These are phyloP conservation scores for Biston betularia DNA, from an alignment of 2,888 invertebrate species.

Conservation along the genomic window DNA sequence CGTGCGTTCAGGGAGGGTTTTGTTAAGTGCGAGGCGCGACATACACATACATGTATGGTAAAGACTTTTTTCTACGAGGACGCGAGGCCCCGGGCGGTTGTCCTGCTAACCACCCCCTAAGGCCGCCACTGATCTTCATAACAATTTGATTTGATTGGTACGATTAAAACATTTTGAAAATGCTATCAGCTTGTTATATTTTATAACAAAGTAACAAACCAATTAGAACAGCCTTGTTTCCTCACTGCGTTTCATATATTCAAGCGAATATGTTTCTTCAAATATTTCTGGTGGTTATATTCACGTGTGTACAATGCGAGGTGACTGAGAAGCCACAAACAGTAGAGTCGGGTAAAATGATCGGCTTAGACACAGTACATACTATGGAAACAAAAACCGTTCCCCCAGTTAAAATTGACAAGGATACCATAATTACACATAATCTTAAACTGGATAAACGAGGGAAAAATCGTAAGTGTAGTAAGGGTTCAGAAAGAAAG, in stretches of 20 bases:
- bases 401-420: constrained; percentile 62
- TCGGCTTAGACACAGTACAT: constrained; percentile 67
- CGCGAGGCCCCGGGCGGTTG: too few relatives aligned
- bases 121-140: too few relatives aligned
- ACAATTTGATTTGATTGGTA: too few relatives aligned
- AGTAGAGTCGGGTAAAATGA: constrained; percentile 49
- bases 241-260: constrained; percentile 1
- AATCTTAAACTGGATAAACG: constrained; percentile 67
- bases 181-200: constrained; percentile 19
- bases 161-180: constrained; percentile 7
- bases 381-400: not conserved
- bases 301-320: constrained; percentile 20
- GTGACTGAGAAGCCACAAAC: not conserved
- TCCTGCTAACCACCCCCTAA: too few relatives aligned
- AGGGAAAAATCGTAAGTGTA: constrained; percentile 54
- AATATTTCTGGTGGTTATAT: constrained; percentile 15
- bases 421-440: constrained; percentile 70
- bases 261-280: constrained; percentile 30
- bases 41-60: too few relatives aligned
- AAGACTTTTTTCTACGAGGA: too few relatives aligned
- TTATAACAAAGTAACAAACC: constrained; percentile 7
- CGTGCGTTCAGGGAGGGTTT: too few relatives aligned
- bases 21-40: too few relatives aligned
- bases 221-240: constrained; percentile 12
- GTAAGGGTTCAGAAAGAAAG: too few relatives aligned